Base-by-base conservation (phyloP, 2,888 invertebrate species). In the Drosophila monieri region DNA sequence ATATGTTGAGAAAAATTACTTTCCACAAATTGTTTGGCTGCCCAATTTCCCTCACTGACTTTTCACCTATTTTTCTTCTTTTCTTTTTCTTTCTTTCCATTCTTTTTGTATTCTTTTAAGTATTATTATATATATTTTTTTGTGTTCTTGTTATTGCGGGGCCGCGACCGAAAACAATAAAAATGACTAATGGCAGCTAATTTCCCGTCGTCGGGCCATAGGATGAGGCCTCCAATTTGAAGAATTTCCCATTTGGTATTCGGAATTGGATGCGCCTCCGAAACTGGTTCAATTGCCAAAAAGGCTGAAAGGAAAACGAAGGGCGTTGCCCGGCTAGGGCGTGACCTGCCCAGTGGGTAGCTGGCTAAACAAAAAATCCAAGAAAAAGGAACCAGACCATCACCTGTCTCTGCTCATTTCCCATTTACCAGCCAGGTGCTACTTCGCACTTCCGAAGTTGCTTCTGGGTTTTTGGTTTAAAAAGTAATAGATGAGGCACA, bases 181-280 rank as follows among this genome's bases (percentile, higher is more conserved):
- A 87, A 87, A 87, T 87, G 87, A 87, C 86, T 87, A 87, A 87
- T 87, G 86, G 86, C 78, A 87, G 73, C 84, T 87, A 87, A 87
- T 87, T 87, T 87, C 87, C 86, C 85, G 84, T 81, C 80, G 62
- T 73, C 78, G 60, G 14, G n/a, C 51, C 32, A 46, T 25, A 6
- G 46, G 35, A 12, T 41, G 35, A 43, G 46, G 39, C 53, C 47
- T 56, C 57, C 67, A 74, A 71, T 74, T 73, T 73, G 66, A 58
- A 69, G 53, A 62, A 58, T 70, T 80, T 70, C 68, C 67, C 53
- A 61, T 52, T 60, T 35, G 49, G 53, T 57, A 30, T 49, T 60
- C 32, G 49, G 57, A 65, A 66, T 62, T 60, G 74, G 70, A 77
- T 66, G 76, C 77, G 75, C 46, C 75, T 68, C 57, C 57, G 53